Evolutionary conservation across 2,888 invertebrate species (phyloP), one percentile per base, ranked within the genome.

Genomic region (Drosophila emarginata): DNA sequence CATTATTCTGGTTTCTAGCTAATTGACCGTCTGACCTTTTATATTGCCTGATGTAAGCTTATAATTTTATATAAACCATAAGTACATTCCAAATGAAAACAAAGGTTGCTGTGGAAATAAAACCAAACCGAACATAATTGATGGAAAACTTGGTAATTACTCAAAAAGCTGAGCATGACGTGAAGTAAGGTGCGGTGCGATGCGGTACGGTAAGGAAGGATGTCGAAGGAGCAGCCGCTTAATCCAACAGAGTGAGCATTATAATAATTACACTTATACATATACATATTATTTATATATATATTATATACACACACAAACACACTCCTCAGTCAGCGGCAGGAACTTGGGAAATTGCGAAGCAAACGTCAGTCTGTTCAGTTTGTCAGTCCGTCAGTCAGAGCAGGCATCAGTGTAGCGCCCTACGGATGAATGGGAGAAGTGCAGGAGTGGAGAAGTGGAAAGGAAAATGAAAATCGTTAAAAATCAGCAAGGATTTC

Each of bases 71-170:
- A 11, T 45, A 21, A 18, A 45, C 18, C 45, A 9, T 15, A 45
- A 45, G 40, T 15, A 45, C 26, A 62, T 50, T 68, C 39, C 39
- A 57, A 59, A 69, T 67, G 18, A 45, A 45, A 18, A 14, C 32
- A 32, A 18, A 81, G 72, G 69, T 64, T 39, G 53, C 64, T 61
- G 56, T 64, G 39, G 32, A 45, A 61, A 56, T 21, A 54, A 45
- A 60, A 60, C 12, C 45, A 9, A 59, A 76, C 69, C 21, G 67
- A 65, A 64, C 61, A 67, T 74, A 82, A 77, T 76, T 83, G 74
- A 86, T 80, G 70, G 62, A 80, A 80, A 83, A 71, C 67, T 60
- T 40, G 60, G 67, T 64, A 70, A 80, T 80, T 77, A 61, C 54
- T 80, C 67, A 74, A 80, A 67, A 39, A 58, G 65, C 18, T 70